phyloP scores from a whole-genome alignment of 2,888 invertebrate genomes.

The Drosophila hamatofila region DNA sequence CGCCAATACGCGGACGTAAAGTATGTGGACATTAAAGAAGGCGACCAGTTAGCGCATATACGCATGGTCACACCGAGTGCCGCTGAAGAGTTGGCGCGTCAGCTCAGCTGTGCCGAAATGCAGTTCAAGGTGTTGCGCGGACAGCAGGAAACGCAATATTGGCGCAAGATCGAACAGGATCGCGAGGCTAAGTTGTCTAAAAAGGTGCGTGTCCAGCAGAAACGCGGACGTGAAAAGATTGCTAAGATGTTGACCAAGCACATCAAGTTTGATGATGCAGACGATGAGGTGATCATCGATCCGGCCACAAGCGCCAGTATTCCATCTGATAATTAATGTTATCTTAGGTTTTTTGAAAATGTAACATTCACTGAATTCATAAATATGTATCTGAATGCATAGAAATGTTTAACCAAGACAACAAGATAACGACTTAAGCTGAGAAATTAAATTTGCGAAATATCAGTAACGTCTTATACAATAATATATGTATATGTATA shows the following conservation, averaged over 20 bases:
- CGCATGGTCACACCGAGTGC: conserved; percentile 87
- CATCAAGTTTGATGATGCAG: conserved; percentile 82
- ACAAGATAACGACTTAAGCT: no score
- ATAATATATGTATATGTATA: no score
- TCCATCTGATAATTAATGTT: conserved; percentile 26
- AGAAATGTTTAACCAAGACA: background rate
- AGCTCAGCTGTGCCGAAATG: conserved; percentile 82
- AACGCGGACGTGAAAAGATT: conserved; percentile 83
- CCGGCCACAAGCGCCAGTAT: background rate
- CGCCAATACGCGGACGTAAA: conserved; percentile 88
- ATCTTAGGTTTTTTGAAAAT: background rate
- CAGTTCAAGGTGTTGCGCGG: conserved; percentile 86
- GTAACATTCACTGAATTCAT: conserved; percentile 2
- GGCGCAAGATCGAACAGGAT: conserved; percentile 90
- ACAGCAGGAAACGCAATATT: conserved; percentile 91
- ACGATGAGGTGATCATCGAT: conserved; percentile 31
- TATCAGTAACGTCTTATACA: no score
- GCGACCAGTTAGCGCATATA: conserved; percentile 89
- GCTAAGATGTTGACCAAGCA: conserved; percentile 80
- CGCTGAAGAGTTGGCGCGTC: conserved; percentile 83
- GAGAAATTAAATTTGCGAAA: no score
- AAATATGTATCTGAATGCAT: background rate
- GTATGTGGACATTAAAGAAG: conserved; percentile 93
- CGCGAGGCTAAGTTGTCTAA: conserved; percentile 84
- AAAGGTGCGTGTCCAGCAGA: conserved; percentile 81